Percentiles rank a stretch among this genome's conserved stretches.
These are phyloP conservation scores for Eugnorisma glareosa DNA, from an alignment of 2,888 invertebrate genomes.

Conservation along the genomic window DNA sequence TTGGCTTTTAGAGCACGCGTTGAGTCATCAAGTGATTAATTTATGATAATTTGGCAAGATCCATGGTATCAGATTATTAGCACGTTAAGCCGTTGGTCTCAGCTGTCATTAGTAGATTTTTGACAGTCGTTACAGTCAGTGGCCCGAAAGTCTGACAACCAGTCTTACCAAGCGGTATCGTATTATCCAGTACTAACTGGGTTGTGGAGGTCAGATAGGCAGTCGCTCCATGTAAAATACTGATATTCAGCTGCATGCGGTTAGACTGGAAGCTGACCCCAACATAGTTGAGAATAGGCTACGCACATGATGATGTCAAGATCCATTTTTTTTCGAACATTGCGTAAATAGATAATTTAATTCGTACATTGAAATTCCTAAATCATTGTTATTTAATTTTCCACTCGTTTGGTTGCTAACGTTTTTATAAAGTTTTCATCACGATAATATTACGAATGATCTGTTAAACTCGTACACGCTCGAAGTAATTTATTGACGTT, in stretches of 20 bases:
- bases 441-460: not conserved
- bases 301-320: not conserved
- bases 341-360: not conserved
- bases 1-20: conserved; percentile 11
- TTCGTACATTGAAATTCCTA: not conserved
- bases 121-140: no score
- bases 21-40: not conserved
- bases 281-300: no score
- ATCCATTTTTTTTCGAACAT: not conserved
- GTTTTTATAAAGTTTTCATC: not conserved
- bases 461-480: not conserved
- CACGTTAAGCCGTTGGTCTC: no score
- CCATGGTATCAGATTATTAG: not conserved
- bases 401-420: not conserved
- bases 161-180: no score
- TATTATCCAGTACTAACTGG: no score
- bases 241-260: no score
- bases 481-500: not conserved
- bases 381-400: not conserved
- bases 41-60: not conserved
- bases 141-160: no score
- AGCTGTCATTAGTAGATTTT: no score
- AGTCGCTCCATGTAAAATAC: no score
- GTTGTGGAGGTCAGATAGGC: no score
- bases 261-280: no score